Conservation (phyloP, 2,888 invertebrate genomes). For the Hemaris fuciformis region DNA sequence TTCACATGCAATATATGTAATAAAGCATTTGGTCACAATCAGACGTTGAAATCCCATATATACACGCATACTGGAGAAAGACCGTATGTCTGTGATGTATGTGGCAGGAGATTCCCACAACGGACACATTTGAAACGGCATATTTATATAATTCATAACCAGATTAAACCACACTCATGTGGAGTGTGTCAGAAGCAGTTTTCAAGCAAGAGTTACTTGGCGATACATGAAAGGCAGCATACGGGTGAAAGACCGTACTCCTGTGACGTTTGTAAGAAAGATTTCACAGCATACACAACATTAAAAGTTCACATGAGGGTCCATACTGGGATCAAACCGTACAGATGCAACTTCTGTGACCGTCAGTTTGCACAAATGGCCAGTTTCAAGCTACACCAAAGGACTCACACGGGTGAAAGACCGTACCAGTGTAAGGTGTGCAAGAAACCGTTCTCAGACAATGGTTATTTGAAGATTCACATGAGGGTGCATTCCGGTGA, state of each 20-base stretch:
- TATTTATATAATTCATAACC: slow-evolving; percentile 65
- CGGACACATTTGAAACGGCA: slow-evolving; percentile 67
- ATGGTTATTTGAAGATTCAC: slow-evolving; percentile 71
- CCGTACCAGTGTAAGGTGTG: slow-evolving; percentile 65
- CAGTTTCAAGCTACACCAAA: slow-evolving; percentile 64
- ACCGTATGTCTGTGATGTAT: slow-evolving; percentile 67
- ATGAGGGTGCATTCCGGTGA: slow-evolving; percentile 69
- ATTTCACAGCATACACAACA: slow-evolving; percentile 68
- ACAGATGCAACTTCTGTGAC: slow-evolving; percentile 59
- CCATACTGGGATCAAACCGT: slow-evolving; percentile 68
- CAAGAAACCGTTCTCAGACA: slow-evolving; percentile 68
- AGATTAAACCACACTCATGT: slow-evolving; percentile 60
- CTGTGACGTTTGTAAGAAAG: slow-evolving; percentile 67
- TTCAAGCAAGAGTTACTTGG: slow-evolving; percentile 67
- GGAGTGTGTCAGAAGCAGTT: slow-evolving; percentile 65
- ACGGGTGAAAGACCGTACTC: slow-evolving; percentile 64
- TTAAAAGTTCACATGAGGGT: slow-evolving; percentile 71
- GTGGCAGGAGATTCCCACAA: slow-evolving; percentile 63
- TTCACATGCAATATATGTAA: slow-evolving; percentile 56
- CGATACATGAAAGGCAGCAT: slow-evolving; percentile 66
- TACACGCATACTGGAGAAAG: slow-evolving; percentile 66
- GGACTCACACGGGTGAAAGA: slow-evolving; percentile 67
- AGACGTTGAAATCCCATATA: slow-evolving; percentile 68
- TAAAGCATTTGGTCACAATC: slow-evolving; percentile 64
- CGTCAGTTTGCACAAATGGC: slow-evolving; percentile 70